A percentile compares a stretch with the other conserved stretches of the same genome.
Evolutionary conservation across 2,797 vertebrate species (phyloP).

Genomic region (Tympanoctomys barrerae): DNA sequence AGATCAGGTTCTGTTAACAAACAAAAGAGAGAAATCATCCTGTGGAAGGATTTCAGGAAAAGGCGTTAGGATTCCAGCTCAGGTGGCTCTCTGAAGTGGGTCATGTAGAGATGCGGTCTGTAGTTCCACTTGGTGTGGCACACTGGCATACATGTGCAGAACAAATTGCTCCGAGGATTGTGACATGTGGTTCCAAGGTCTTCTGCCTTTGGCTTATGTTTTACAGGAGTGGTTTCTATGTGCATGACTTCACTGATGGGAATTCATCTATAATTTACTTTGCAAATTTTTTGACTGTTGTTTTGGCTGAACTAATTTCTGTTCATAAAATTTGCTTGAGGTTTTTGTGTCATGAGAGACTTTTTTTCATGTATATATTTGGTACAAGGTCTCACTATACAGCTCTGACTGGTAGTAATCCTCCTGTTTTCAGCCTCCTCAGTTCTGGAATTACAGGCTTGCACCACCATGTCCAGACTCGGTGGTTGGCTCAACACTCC

Average conservation of each 20-base stretch:
- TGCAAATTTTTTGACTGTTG: slow-evolving; percentile 17
- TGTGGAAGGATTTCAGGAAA: slow-evolving; percentile 60
- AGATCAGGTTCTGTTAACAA: slow-evolving; percentile 54
- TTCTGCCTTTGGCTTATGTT: slow-evolving; percentile 40
- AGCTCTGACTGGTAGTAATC: too few species aligned
- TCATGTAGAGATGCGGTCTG: slow-evolving; percentile 67
- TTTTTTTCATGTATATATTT: too few species aligned
- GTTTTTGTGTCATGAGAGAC: slow-evolving; percentile 37
- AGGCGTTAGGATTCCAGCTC: slow-evolving; percentile 4
- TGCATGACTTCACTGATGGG: not conserved
- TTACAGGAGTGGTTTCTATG: slow-evolving; percentile 59
- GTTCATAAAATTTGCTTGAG: slow-evolving; percentile 23
- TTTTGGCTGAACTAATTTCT: slow-evolving; percentile 66
- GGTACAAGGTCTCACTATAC: too few species aligned
- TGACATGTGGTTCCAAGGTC: slow-evolving; percentile 54
- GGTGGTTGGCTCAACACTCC: too few species aligned
- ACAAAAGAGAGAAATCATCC: slow-evolving; percentile 13
- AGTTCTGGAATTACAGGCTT: too few species aligned
- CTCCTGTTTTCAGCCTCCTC: too few species aligned
- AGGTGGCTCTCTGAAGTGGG: slow-evolving; percentile 22
- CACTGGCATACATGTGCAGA: slow-evolving; percentile 58
- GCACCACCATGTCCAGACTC: too few species aligned
- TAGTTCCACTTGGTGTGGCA: slow-evolving; percentile 51
- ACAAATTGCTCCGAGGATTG: slow-evolving; percentile 70
- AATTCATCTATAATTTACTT: slow-evolving; percentile 47